These are phyloP conservation scores for Podargus strigoides DNA, from an alignment of 2,797 vertebrate genomes.

Conservation along the genomic window DNA sequence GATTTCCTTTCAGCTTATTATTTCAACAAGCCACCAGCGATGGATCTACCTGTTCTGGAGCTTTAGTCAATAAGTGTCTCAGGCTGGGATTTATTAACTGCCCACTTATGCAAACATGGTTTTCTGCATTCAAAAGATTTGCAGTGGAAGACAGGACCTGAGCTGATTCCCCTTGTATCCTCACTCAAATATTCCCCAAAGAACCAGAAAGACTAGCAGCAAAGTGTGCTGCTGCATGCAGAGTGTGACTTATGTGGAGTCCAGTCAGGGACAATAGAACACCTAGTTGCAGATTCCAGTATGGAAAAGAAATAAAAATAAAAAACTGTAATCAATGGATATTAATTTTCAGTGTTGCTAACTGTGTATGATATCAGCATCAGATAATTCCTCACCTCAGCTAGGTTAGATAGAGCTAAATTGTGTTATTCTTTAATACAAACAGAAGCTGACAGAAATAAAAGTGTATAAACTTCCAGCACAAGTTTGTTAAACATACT, in stretches of 20 bases:
- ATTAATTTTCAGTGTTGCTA: neutral
- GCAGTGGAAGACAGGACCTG: neutral
- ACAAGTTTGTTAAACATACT: neutral
- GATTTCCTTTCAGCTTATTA: slow-evolving; percentile 41
- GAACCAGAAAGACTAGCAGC: neutral
- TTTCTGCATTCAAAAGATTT: slow-evolving; percentile 1
- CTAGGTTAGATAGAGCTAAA: neutral
- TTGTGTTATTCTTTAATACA: neutral
- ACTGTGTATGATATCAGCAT: neutral
- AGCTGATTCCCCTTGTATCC: neutral
- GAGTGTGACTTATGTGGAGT: neutral
- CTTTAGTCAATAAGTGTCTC: slow-evolving; percentile 43
- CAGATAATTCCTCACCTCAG: neutral
- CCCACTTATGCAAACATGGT: neutral
- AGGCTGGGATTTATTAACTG: slow-evolving; percentile 41
- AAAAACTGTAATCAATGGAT: neutral
- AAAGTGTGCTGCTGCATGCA: neutral
- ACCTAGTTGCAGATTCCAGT: neutral
- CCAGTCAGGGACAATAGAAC: neutral
- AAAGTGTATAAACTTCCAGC: neutral
- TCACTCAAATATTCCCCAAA: neutral
- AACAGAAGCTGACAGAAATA: neutral
- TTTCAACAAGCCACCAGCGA: slow-evolving; percentile 37
- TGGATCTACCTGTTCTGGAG: neutral
- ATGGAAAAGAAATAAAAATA: neutral